Conservation (phyloP, 2,888 invertebrate genomes). For the Dynastes tityus region DNA sequence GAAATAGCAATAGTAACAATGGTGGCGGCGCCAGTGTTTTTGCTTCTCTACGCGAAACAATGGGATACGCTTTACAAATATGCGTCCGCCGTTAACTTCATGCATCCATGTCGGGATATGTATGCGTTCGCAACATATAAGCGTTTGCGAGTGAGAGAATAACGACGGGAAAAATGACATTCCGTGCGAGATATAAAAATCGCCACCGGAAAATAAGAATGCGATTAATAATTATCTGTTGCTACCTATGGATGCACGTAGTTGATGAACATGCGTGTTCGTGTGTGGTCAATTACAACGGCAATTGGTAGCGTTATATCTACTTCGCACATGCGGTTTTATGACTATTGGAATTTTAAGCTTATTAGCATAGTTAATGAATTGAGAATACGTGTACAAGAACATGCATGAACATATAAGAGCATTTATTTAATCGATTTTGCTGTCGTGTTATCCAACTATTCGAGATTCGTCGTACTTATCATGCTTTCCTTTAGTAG, state of each 20-base stretch:
- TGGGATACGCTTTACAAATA: conserved; percentile 14
- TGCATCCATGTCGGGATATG: background rate
- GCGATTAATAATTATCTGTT: conserved; percentile 2
- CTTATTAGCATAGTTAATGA: no score
- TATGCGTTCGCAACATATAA: background rate
- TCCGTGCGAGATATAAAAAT: background rate
- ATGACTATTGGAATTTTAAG: no score
- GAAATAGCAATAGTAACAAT: conserved; percentile 8
- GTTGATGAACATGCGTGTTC: no score
- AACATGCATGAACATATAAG: no score
- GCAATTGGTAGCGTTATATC: no score
- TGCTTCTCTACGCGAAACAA: conserved; percentile 17
- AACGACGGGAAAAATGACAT: background rate
- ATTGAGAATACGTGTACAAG: no score
- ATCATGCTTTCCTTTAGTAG: no score
- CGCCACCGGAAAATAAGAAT: background rate
- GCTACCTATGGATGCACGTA: background rate
- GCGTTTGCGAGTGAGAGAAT: background rate
- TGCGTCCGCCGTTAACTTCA: background rate
- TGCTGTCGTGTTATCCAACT: no score
- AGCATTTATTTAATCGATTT: no score
- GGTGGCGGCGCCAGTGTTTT: conserved; percentile 11
- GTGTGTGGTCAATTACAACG: no score
- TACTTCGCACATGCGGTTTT: no score
- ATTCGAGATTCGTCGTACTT: no score